Conservation (phyloP, 2,888 invertebrate genomes). For the Dicyrtoma fusca region DNA sequence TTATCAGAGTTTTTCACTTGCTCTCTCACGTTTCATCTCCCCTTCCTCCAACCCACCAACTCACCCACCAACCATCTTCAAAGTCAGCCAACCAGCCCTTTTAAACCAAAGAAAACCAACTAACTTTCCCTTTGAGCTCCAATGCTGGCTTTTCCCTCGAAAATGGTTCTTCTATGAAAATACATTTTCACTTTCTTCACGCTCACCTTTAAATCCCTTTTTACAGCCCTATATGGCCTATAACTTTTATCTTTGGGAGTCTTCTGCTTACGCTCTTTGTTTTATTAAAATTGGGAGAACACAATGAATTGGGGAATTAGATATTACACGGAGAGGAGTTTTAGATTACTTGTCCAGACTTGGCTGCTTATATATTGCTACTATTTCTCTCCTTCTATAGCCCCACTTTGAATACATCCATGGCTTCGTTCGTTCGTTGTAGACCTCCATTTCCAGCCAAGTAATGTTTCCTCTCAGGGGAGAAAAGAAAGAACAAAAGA, state of each 20-base stretch:
- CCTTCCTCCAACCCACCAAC: not conserved
- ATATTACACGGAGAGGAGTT: too few species aligned
- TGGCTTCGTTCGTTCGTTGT: too few species aligned
- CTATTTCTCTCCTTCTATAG: too few species aligned
- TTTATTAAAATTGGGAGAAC: slow-evolving; percentile 21
- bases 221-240: slow-evolving; percentile 9
- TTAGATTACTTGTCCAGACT: too few species aligned
- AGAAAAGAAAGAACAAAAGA: slow-evolving; percentile 18
- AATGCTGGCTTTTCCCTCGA: not conserved
- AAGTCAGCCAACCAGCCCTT: too few species aligned
- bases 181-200: slow-evolving; percentile 14
- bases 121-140: too few species aligned
- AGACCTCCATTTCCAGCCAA: too few species aligned
- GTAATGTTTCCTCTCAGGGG: not conserved
- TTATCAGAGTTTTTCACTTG: slow-evolving; percentile 22
- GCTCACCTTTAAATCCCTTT: slow-evolving; percentile 23
- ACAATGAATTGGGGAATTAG: slow-evolving; percentile 4
- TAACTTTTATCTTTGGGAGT: slow-evolving; percentile 12
- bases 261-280: slow-evolving; percentile 1
- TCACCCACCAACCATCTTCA: too few species aligned
- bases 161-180: slow-evolving; percentile 8
- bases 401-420: too few species aligned
- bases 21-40: slow-evolving; percentile 10
- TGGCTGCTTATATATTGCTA: too few species aligned
- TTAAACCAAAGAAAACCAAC: too few species aligned